A percentile compares a stretch with the other conserved stretches of the same genome.
Evolutionary conservation across 2,888 invertebrate species (phyloP).

Genomic region (Bruchidius siliquastri): DNA sequence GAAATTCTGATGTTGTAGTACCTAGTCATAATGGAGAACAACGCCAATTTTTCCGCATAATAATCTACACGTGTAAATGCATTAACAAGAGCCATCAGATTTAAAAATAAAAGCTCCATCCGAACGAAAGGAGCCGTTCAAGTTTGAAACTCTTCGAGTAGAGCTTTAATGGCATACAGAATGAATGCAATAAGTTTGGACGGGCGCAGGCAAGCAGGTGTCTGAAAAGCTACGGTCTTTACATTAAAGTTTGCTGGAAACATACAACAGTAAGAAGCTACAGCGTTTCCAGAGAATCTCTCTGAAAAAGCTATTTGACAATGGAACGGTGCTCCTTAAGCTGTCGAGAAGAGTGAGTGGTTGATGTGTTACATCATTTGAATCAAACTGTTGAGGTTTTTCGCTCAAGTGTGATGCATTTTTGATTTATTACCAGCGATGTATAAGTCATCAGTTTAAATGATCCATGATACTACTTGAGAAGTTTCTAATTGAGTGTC

Average conservation of each 20-base stretch:
- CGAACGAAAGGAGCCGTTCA: background rate
- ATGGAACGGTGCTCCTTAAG: background rate
- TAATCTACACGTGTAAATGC: background rate
- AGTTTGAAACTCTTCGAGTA: background rate
- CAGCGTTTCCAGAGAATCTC: background rate
- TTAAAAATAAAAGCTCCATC: background rate
- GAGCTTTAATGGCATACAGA: background rate
- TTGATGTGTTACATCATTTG: too few relatives aligned
- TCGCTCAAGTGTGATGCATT: too few relatives aligned
- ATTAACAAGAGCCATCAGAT: background rate
- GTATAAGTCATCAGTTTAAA: too few relatives aligned
- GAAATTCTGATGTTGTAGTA: too few relatives aligned
- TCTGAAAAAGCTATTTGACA: background rate
- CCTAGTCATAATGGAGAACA: too few relatives aligned
- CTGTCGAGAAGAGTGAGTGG: background rate
- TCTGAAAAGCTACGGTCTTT: background rate
- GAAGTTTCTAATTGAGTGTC: too few relatives aligned
- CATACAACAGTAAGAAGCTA: background rate
- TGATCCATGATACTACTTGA: too few relatives aligned
- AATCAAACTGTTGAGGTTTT: too few relatives aligned
- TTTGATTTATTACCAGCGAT: too few relatives aligned
- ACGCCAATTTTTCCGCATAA: background rate
- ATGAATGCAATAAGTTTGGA: background rate
- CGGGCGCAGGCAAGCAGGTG: background rate
- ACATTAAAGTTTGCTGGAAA: background rate